Evolutionary conservation across 2,888 invertebrate species (phyloP).

Genomic region (Micropterix aruncella): DNA sequence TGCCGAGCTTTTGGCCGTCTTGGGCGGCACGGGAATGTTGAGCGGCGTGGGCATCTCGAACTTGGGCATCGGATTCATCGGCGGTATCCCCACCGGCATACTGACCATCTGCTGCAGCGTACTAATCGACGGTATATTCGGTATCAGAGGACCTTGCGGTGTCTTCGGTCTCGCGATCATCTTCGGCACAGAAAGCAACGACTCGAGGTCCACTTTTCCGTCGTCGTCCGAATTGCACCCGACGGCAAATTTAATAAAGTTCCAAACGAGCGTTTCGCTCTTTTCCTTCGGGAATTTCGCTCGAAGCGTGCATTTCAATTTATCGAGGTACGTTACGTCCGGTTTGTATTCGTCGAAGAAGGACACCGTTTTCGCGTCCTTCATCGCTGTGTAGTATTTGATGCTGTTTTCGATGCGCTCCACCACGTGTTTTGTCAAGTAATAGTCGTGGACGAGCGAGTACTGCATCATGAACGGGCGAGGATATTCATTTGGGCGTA

Average conservation of each 20-base stretch:
- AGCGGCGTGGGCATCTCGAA: conserved; percentile 38
- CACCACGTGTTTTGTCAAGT: conserved; percentile 66
- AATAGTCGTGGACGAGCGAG: conserved; percentile 67
- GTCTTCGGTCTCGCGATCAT: conserved; percentile 33
- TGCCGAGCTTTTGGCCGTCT: conserved; percentile 43
- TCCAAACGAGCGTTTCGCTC: conserved; percentile 65
- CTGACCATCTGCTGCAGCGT: conserved; percentile 38
- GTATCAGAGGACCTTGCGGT: conserved; percentile 24
- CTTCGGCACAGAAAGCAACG: conserved; percentile 43
- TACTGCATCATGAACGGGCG: conserved; percentile 85
- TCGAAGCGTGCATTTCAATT: conserved; percentile 65
- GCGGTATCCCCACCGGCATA: conserved; percentile 34
- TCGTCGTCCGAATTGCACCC: conserved; percentile 53
- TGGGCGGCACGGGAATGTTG: conserved; percentile 43
- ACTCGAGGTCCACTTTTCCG: conserved; percentile 49
- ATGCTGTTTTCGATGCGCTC: conserved; percentile 76
- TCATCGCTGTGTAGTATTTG: conserved; percentile 60
- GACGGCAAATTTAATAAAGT: conserved; percentile 60
- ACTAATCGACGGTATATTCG: conserved; percentile 35
- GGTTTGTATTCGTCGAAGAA: conserved; percentile 49
- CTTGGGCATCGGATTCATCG: conserved; percentile 39
- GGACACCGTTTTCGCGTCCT: conserved; percentile 30
- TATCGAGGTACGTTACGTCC: conserved; percentile 68
- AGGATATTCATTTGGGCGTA: conserved; percentile 82
- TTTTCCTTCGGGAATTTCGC: conserved; percentile 74